These are phyloP conservation scores for Plutella xylostella DNA, from an alignment of 2,888 invertebrate species.

Conservation along the genomic window DNA sequence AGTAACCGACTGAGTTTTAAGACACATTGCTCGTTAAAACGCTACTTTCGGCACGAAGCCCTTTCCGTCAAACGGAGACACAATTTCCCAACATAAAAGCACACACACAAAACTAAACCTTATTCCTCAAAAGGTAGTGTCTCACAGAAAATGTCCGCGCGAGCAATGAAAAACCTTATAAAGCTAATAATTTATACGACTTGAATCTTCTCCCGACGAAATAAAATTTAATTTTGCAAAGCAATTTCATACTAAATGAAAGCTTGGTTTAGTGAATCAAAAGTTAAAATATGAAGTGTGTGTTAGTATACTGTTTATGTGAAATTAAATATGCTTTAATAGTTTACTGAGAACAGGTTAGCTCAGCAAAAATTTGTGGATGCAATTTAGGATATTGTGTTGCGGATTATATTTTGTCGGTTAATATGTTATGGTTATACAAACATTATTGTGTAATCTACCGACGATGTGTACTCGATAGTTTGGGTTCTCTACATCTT, in stretches of 20 bases:
- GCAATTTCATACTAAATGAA: conserved; percentile 27
- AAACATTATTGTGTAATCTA: no score
- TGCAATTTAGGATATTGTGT: conserved; percentile 24
- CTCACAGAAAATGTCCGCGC: no score
- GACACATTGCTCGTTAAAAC: conserved; percentile 56
- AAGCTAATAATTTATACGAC: no score
- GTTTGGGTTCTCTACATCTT: no score
- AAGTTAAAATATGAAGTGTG: conserved; percentile 49
- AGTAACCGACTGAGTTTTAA: conserved; percentile 42
- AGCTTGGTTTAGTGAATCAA: conserved; percentile 28
- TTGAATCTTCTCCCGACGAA: conserved; percentile 26
- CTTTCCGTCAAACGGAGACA: conserved; percentile 44
- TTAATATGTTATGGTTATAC: not conserved
- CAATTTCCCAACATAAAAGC: conserved; percentile 28
- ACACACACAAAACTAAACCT: not conserved
- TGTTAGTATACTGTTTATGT: conserved; percentile 54
- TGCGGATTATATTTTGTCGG: not conserved
- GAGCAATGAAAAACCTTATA: not conserved
- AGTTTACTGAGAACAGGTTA: conserved; percentile 53
- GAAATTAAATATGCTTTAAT: conserved; percentile 61
- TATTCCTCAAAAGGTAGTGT: no score
- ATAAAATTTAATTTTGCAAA: conserved; percentile 32
- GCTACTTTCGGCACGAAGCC: conserved; percentile 64
- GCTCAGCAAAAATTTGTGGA: conserved; percentile 33
- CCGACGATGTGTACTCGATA: no score